Base-by-base conservation (phyloP, 1,140 invertebrate species). In the Homarus americanus region DNA sequence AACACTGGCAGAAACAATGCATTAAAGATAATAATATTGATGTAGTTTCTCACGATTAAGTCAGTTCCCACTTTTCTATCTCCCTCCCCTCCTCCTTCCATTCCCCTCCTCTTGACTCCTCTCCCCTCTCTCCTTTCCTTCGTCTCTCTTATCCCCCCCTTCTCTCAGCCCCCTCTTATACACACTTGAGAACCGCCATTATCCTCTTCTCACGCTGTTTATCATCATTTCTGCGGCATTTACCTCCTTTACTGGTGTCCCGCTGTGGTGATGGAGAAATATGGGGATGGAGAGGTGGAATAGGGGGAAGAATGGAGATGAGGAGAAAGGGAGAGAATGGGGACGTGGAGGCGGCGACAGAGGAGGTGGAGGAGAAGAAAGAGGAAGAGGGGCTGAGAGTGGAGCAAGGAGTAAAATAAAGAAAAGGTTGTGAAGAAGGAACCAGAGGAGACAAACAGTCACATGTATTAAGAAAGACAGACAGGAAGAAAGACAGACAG, bases 191-290 rank as follows among this genome's bases (percentile, higher is more conserved):
- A 40, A n/a, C 41, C 20, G n/a, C 40, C 69, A 84, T 84, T 73
- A 84, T 72, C 38, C 63, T 72, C 66, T 72, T 32, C 38, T 69
- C 0, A 38, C 17, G 53, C 20, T 58, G 63, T 84, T 41, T 63
- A 82, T 82, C 79, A 82, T 82, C 79, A 82, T 82, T 36, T 63
- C 79, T 44, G 28, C 28, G 28, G n/a, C 69, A 41, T 84, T 84
- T 84, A 72, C 82, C 58, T 72, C 63, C 38, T 72, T 72, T 49
- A 72, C 58, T 28, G 32, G 12, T 12, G 49, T 58, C 79, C 49
- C 34, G 41, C 79, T 82, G 79, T 24, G 79, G 15, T 5, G 5
- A 7, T 5, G 5, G 5, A 15, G 44, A 15, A 5, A 7, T 28
- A 2, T 69, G 28, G n/a, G 9, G 63, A 12, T 32, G 28, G n/a